A percentile compares a stretch with the other conserved stretches of the same genome.
phyloP scores from a whole-genome alignment of 92 coral and sea anemone genomes.

The Actinostola sp. region DNA sequence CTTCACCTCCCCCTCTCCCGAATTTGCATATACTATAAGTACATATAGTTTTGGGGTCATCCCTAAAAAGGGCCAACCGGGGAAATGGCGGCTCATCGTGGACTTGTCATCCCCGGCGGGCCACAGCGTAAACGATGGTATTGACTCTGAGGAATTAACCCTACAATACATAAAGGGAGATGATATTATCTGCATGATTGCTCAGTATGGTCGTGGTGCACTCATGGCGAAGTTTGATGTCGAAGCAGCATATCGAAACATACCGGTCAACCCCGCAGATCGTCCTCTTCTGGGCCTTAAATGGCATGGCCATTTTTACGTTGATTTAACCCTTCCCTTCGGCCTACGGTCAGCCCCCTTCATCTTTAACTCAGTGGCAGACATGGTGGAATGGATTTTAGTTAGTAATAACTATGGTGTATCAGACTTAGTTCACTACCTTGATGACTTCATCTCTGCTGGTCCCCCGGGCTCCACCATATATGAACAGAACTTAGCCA shows the following conservation, averaged over 20 bases:
- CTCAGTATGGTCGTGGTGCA: slow-evolving; percentile 13
- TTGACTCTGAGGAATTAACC: no score
- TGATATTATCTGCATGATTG: no score
- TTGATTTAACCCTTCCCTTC: slow-evolving; percentile 29
- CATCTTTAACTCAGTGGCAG: slow-evolving; percentile 32
- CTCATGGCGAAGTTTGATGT: slow-evolving; percentile 54
- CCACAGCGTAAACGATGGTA: no score
- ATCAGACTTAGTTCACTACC: slow-evolving; percentile 16
- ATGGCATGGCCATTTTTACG: slow-evolving; percentile 45
- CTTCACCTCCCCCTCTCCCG: no score
- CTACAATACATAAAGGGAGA: no score
- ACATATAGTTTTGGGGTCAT: no score
- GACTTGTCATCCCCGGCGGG: no score
- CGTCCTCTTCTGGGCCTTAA: slow-evolving; percentile 42
- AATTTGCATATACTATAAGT: no score
- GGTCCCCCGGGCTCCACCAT: slow-evolving; percentile 16
- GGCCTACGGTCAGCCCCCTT: slow-evolving; percentile 21
- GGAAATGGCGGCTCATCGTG: no score
- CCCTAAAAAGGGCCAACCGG: no score
- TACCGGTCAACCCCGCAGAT: slow-evolving; percentile 30
- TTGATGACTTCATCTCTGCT: slow-evolving; percentile 18
- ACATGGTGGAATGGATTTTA: slow-evolving; percentile 35
- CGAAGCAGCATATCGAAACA: slow-evolving; percentile 29
- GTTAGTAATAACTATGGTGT: slow-evolving; percentile 16
- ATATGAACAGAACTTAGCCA: neutral